A percentile compares a stretch with the other conserved stretches of the same genome.
phyloP scores from a whole-genome alignment of 2,888 invertebrate genomes.

The Acanthosepion lycidas region DNA sequence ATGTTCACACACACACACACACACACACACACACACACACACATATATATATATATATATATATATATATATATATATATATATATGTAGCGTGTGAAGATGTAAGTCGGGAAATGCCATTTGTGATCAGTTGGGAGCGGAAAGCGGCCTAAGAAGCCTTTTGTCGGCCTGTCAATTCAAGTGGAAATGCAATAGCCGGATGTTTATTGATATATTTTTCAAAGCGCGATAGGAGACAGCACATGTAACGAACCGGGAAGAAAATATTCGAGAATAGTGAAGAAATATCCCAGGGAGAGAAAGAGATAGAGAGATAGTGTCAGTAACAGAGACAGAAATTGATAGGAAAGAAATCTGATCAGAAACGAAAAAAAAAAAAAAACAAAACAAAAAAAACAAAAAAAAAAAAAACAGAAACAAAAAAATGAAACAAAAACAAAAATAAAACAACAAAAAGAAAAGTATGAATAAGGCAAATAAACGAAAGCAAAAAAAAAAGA shows the following conservation, averaged over 20 bases:
- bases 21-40: not conserved
- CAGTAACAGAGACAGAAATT: not conserved
- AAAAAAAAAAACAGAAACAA: no score
- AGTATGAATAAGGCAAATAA: not conserved
- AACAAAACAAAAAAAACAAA: not conserved
- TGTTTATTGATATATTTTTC: not conserved
- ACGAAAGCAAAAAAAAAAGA: not conserved
- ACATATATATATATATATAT: not conserved
- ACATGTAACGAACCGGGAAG: not conserved
- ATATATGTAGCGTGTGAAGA: no score
- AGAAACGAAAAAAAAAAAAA: not conserved
- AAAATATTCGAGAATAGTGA: not conserved
- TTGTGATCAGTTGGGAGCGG: constrained; percentile 4
- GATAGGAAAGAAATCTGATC: not conserved
- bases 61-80: not conserved
- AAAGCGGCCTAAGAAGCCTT: not conserved
- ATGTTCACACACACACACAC: not conserved
- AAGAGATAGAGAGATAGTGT: not conserved
- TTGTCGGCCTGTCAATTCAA: constrained; percentile 23
- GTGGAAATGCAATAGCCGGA: not conserved
- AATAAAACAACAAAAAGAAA: not conserved
- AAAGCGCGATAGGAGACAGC: not conserved
- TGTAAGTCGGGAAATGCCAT: not conserved
- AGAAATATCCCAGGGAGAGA: not conserved
- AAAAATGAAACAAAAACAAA: no score